Conservation (phyloP, 1,140 invertebrate genomes). For the Dendrolimus kikuchii region DNA sequence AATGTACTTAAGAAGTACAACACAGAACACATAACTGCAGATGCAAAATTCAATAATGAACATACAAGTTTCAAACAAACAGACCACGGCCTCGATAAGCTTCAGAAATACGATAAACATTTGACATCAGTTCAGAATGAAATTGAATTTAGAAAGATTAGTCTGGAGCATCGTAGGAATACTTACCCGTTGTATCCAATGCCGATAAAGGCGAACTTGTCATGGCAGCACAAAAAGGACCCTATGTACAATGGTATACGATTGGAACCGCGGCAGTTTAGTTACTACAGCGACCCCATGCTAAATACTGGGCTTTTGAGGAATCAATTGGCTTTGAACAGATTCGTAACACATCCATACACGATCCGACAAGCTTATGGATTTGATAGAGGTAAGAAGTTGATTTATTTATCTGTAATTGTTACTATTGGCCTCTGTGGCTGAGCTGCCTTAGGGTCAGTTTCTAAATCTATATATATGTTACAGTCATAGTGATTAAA, state of each 20-base stretch:
- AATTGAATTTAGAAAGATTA: slow-evolving; percentile 33
- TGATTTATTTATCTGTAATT: background rate
- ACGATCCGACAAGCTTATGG: slow-evolving; percentile 45
- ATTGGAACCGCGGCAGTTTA: slow-evolving; percentile 27
- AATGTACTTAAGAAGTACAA: too few species aligned
- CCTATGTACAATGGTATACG: slow-evolving; percentile 26
- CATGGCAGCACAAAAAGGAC: slow-evolving; percentile 36
- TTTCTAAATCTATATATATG: too few species aligned
- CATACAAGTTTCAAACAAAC: too few species aligned
- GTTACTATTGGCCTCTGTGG: too few species aligned
- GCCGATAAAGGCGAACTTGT: slow-evolving; percentile 38
- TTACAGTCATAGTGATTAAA: too few species aligned
- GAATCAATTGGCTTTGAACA: slow-evolving; percentile 43
- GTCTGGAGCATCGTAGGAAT: slow-evolving; percentile 45
- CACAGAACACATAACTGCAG: too few species aligned
- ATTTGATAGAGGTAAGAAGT: slow-evolving; percentile 47
- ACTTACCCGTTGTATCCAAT: slow-evolving; percentile 51
- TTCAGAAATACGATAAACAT: too few species aligned
- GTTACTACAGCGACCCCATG: slow-evolving; percentile 49
- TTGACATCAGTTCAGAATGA: slow-evolving; percentile 33
- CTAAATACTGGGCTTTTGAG: slow-evolving; percentile 45
- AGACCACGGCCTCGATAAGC: too few species aligned
- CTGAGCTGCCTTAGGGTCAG: too few species aligned
- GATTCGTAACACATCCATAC: slow-evolving; percentile 38
- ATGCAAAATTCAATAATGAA: too few species aligned